A percentile compares a stretch with the other conserved stretches of the same genome.
phyloP scores from a whole-genome alignment of 2,113 vertebrate genomes.

The Prinia subflava region DNA sequence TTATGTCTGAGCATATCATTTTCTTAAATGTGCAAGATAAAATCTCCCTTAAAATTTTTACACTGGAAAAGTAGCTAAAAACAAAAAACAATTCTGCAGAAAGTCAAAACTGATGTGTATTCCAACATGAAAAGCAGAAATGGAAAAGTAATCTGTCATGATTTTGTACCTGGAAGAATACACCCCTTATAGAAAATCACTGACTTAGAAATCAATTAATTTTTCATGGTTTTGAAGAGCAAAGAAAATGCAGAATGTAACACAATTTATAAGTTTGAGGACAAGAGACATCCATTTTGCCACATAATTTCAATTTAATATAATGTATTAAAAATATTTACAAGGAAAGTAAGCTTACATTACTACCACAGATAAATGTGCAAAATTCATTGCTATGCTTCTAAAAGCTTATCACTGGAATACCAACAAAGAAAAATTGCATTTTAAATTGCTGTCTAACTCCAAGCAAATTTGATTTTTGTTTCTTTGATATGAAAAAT shows the following conservation, averaged over 20 bases:
- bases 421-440: neutral
- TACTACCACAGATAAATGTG: neutral
- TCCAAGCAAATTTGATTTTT: neutral
- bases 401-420: neutral
- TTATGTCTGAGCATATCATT: neutral
- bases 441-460: neutral
- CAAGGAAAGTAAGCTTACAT: neutral
- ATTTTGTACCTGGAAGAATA: neutral
- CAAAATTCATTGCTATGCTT: neutral
- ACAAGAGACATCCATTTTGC: neutral
- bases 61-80: neutral
- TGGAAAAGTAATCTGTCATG: neutral
- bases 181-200: neutral
- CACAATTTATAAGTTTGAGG: neutral
- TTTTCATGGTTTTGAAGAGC: neutral
- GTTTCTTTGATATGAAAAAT: neutral
- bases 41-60: neutral
- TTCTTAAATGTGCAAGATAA: neutral
- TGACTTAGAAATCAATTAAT: neutral
- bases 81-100: neutral
- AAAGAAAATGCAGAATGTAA: neutral
- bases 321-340: neutral
- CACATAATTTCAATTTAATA: neutral
- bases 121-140: neutral
- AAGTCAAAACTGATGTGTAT: neutral